Evolutionary conservation across 2,113 vertebrate species (phyloP).

Genomic region (Galbula dea): DNA sequence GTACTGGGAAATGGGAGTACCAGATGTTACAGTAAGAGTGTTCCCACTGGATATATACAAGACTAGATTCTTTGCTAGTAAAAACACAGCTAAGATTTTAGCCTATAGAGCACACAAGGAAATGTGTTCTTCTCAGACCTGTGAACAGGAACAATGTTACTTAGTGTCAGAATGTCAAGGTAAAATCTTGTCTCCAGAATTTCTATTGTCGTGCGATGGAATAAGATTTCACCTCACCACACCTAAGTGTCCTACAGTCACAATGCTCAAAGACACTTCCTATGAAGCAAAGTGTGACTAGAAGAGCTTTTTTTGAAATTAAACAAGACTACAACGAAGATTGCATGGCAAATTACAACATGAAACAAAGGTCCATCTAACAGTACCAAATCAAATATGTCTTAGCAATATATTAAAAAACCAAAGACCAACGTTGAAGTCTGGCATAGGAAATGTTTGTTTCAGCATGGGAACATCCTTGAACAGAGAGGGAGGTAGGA

Average conservation of each 20-base stretch:
- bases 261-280: not conserved
- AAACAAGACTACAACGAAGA: not conserved
- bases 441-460: not conserved
- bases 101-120: not conserved
- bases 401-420: not conserved
- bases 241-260: not conserved
- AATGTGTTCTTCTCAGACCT: not conserved
- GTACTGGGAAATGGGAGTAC: not conserved
- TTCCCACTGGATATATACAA: not conserved
- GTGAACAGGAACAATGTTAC: not conserved
- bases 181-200: not conserved
- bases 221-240: not conserved
- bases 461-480: not conserved
- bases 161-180: not conserved
- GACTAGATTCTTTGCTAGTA: not conserved
- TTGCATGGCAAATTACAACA: not conserved
- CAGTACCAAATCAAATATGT: not conserved
- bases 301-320: not conserved
- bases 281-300: not conserved
- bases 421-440: not conserved
- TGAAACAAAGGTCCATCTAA: not conserved
- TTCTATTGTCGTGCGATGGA: not conserved
- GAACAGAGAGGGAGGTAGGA: not conserved
- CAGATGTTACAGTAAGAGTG: not conserved
- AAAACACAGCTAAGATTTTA: not conserved